Base-by-base conservation (phyloP, 2,888 invertebrate species). In the Vanessa cardui region DNA sequence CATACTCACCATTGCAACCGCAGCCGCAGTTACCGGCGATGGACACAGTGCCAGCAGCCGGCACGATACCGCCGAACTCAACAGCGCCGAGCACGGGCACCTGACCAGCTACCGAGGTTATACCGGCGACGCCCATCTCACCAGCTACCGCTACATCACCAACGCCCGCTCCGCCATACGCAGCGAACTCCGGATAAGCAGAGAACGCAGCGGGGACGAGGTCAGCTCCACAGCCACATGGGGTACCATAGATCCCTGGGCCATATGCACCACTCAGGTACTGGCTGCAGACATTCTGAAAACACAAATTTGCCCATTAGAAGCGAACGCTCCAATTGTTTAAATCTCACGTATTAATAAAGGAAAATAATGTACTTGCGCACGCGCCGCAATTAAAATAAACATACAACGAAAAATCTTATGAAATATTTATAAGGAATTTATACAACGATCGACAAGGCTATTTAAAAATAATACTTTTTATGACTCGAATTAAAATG, bases 111-210 rank as follows among this genome's bases (percentile, higher is more conserved):
- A 80, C 74, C 20, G 70, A 62, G 9, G 77, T 76, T 59, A 75
- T 72, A 60, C 86, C 84, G 16, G 75, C 78, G 33, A 82, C 84
- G 21, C 78, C 80, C 70, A 83, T 72, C 66, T 80, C 77, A 33
- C 83, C 82, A n/a, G 68, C 74, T 26, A 81, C 80, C 5, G 73
- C 72, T 33, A 83, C 75, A 60, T 76, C 82, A 54, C 82, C 83
- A 16, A 76, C 72, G 62, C 83, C 80, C 8, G 68, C 70, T 31
- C 78, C 78, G 58, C 77, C 79, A 69, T 78, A 80, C 4, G 77
- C 76, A 16, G 62, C 67, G 33, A 31, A 49, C 39, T 45, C 62
- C 8, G 44, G 20, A n/a, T 54, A 58, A 20, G 62, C 52, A 16
- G 59, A 39, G n/a, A 45, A 31, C 12, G 61, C 49, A 50, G 33